Base-by-base conservation (phyloP, 2,888 invertebrate genomes). In the Opisthograptis luteolata region DNA sequence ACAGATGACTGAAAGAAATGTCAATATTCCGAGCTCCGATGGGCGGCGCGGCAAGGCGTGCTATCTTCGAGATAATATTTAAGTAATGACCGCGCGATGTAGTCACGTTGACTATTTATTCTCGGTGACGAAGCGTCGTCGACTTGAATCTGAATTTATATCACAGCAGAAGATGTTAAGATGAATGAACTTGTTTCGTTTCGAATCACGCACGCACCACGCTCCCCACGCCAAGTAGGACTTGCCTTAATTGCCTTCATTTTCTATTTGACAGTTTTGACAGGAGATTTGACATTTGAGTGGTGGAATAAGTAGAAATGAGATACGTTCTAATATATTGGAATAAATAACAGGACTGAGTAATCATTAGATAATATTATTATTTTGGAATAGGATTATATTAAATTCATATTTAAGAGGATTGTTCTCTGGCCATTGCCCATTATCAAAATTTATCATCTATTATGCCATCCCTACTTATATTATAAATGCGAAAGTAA, bases 1-100 rank as follows among this genome's bases (percentile, higher is more conserved):
- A 87, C 89, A 87, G 85, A 81, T 79, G 80, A 78, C 77, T 68
- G 60, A 80, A 78, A 83, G 60, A 80, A 78, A 83, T 82, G 82
- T 75, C 83, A 83, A 82, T 80, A 78, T 73, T 73, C 40, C 28
- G 30, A 43, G 2, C 5, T 17, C 17, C 8, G 3, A n/a, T n/a
- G 54, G 53, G 72, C 69, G 66, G 77, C 74, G 73, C 71, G 72
- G 74, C 65, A 60, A 79, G 69, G 76, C 77, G 84, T 82, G 76
- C 72, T 75, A 64, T 73, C 75, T 65, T 35, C 32, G 61, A 57
- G 77, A 76, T 76, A 79, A 70, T 73, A 73, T 76, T 73, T 66
- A 63, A 72, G 71, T 75, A 82, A 79, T 88, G 86, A 73, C 64
- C 71, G 70, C 73, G 70, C 71, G 76, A 71, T 75, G 71, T 72